These are phyloP conservation scores for Drosophila nannoptera DNA, from an alignment of 1,140 invertebrate species.

Conservation along the genomic window DNA sequence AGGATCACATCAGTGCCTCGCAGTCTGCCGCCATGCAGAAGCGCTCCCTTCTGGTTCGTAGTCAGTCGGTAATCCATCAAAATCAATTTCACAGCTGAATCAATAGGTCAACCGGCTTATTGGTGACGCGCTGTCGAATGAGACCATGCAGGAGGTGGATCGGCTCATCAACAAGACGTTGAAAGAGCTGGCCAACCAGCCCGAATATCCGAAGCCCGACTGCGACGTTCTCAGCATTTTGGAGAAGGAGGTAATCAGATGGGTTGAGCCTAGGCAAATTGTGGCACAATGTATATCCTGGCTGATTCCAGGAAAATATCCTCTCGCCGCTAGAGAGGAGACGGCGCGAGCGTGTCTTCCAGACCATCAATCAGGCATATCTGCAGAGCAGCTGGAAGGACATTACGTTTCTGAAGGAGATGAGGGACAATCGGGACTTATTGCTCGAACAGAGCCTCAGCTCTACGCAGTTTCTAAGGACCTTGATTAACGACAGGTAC, in stretches of 20 bases:
- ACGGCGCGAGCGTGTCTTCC: slow-evolving; percentile 49
- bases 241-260: slow-evolving; percentile 49
- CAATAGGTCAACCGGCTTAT: slow-evolving; percentile 52
- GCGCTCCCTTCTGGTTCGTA: slow-evolving; percentile 31
- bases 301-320: slow-evolving; percentile 32
- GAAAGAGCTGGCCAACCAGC: slow-evolving; percentile 3
- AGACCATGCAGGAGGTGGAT: slow-evolving; percentile 25
- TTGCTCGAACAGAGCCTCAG: slow-evolving; percentile 28
- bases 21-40: slow-evolving; percentile 35
- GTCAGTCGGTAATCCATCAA: slow-evolving; percentile 26
- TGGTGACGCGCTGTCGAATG: slow-evolving; percentile 35
- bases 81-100: neutral
- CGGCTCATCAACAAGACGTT: slow-evolving; percentile 43
- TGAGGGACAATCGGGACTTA: slow-evolving; percentile 51
- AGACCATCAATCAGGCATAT: slow-evolving; percentile 67
- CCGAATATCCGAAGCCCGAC: slow-evolving; percentile 22
- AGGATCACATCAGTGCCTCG: slow-evolving; percentile 14
- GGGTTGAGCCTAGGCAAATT: neutral
- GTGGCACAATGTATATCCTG: neutral
- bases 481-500: slow-evolving; percentile 43
- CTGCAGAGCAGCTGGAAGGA: slow-evolving; percentile 60
- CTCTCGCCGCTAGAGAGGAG: slow-evolving; percentile 61
- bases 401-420: slow-evolving; percentile 51
- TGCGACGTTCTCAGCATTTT: slow-evolving; percentile 72
- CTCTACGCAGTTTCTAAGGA: slow-evolving; percentile 35